Evolutionary conservation across 1,140 invertebrate genomes (phyloP).

Genomic region (Cylas formicarius): DNA sequence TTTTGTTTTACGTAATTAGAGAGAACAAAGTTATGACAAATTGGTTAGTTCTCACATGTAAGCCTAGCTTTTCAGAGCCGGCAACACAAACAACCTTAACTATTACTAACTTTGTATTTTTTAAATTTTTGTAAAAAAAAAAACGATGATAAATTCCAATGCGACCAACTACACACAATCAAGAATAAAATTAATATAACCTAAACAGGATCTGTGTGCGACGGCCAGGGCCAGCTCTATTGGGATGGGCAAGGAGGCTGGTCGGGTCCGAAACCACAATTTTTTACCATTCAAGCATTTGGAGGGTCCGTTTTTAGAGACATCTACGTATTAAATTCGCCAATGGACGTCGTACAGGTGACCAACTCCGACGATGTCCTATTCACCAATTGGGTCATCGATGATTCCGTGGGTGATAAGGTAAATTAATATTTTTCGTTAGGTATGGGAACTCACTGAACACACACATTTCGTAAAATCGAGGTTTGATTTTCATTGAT

Average conservation of each 20-base stretch:
- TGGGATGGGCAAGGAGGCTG: slow-evolving; percentile 19
- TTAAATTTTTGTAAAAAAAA: no score
- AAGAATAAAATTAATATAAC: no score
- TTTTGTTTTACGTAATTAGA: no score
- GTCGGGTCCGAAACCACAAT: slow-evolving; percentile 13
- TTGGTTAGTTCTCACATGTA: no score
- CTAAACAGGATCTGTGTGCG: slow-evolving; percentile 10
- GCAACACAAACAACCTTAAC: no score
- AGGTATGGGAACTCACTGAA: not conserved
- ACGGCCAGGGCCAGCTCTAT: slow-evolving; percentile 14
- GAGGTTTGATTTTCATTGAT: no score
- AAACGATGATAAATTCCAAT: no score
- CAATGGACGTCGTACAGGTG: slow-evolving; percentile 19
- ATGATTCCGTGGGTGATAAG: slow-evolving; percentile 17
- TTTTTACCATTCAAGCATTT: slow-evolving; percentile 14
- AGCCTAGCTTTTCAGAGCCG: no score
- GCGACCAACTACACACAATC: no score
- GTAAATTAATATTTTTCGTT: slow-evolving; percentile 5
- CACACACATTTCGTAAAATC: not conserved
- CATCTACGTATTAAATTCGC: slow-evolving; percentile 13
- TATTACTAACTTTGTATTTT: no score
- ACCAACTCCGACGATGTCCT: slow-evolving; percentile 16
- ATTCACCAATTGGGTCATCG: slow-evolving; percentile 16
- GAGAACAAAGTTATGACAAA: no score
- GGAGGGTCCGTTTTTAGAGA: slow-evolving; percentile 17